phyloP scores from a whole-genome alignment of 2,797 vertebrate species.

The Sphenodon punctatus region DNA sequence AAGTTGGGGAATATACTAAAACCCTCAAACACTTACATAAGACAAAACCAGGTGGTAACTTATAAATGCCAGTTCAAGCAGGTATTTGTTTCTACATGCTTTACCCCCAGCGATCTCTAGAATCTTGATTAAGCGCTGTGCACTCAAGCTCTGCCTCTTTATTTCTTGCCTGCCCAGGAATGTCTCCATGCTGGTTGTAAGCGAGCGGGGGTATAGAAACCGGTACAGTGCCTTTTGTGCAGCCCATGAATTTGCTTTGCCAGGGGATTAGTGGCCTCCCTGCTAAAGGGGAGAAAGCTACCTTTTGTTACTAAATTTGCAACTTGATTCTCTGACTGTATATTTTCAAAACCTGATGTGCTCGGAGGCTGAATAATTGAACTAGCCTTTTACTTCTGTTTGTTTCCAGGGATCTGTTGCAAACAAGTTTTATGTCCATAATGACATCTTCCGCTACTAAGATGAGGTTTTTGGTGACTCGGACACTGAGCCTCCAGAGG shows the following conservation, averaged over 20 bases:
- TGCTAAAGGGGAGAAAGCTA: no score
- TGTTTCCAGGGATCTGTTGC: slow-evolving; percentile 90
- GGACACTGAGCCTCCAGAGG: slow-evolving; percentile 93
- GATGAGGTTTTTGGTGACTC: slow-evolving; percentile 97
- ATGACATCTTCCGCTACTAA: slow-evolving; percentile 97
- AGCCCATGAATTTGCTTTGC: background rate
- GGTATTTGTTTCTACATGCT: no score
- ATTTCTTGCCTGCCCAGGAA: background rate
- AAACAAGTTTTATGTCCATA: slow-evolving; percentile 98
- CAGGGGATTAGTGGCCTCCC: background rate
- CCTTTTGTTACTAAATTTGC: no score
- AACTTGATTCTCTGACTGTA: no score
- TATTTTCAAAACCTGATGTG: no score
- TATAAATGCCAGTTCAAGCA: no score
- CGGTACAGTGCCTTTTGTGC: background rate
- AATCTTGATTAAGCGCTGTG: no score
- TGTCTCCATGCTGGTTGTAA: background rate
- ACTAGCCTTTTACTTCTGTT: background rate
- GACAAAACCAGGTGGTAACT: no score
- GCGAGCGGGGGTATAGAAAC: background rate
- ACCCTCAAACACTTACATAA: no score
- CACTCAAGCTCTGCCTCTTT: no score
- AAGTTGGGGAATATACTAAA: no score
- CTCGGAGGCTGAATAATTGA: background rate
- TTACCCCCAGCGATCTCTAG: no score